These are phyloP conservation scores for Anolis sagrei DNA, from an alignment of 2,113 vertebrate genomes.

Conservation along the genomic window DNA sequence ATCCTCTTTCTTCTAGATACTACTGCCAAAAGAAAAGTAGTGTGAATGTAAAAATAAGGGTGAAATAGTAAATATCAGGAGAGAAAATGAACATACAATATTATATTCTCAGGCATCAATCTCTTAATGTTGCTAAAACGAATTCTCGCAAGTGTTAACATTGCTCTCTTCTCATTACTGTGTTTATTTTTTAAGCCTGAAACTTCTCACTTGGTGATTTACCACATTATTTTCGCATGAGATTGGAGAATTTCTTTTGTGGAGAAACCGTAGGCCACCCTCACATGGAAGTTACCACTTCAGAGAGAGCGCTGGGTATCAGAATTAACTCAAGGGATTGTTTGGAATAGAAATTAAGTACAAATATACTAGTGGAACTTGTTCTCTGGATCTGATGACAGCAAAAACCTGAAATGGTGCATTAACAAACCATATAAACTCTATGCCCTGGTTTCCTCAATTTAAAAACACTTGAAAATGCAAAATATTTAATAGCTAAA, in stretches of 20 bases:
- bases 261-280: neutral
- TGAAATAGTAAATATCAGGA: constrained; percentile 20
- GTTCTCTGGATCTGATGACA: neutral
- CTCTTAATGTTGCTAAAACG: constrained; percentile 34
- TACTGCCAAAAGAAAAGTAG: constrained; percentile 29
- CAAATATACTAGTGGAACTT: neutral
- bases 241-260: neutral
- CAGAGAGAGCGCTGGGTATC: neutral
- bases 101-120: constrained; percentile 28
- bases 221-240: neutral
- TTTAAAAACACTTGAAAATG: neutral
- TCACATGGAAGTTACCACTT: neutral
- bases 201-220: neutral
- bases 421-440: neutral
- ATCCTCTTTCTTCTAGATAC: neutral
- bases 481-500: constrained; percentile 17
- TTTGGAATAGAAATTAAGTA: neutral
- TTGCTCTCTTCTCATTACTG: constrained; percentile 21
- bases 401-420: neutral
- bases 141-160: constrained; percentile 24
- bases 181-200: neutral
- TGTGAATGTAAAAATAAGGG: constrained; percentile 25
- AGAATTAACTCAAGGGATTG: neutral
- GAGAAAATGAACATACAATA: constrained; percentile 44
- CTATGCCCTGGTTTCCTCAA: neutral